Evolutionary conservation across 2,113 vertebrate genomes (phyloP), one percentile per base, ranked within the genome.

Genomic region (Thomomys bottae): DNA sequence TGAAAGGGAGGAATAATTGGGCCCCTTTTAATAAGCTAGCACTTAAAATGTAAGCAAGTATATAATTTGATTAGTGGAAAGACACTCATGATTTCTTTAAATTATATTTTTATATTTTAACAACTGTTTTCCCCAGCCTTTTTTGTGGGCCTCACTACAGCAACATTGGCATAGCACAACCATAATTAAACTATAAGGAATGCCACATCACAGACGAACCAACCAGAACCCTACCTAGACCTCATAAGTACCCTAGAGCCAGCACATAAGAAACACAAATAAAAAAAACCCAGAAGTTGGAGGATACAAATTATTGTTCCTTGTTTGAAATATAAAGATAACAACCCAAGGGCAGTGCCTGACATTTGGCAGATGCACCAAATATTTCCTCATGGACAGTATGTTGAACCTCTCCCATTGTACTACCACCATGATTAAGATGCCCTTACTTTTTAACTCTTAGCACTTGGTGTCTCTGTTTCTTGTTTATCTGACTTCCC

Each of bases 1-100:
- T 95, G 85, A 93, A 96, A 94, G 70, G 86, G 40, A 93, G 76
- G 21, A 21, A 59, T 92, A 93, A 96, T 95, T 77, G 75, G 34
- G 57, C 23, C 49, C 11, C 66, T 87, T 86, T 95, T 95, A 94
- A 92, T 71, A 94, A 92, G 77, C 42, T 28, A 34, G 54, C 87
- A 73, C 78, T 93, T 84, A 79, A 94, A 88, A 81, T 79, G 40
- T 71, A 84, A 84, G 38, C 81, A 61, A 66, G 42, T 20, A 34
- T 92, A 34, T 92, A 92, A 93, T 92, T 88, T 92, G 77, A 76
- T 68, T 92, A 72, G 42, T 78, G 71, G 32, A 40, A 94, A 88
- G 79, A 92, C 81, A 91, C 71, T 11, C 32, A 17, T 78, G 80
- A 57, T 2, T 70, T 38, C 86, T 78, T 64, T 0, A 20, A 72